phyloP scores from a whole-genome alignment of 2,797 vertebrate genomes.

The Characodon lateralis region DNA sequence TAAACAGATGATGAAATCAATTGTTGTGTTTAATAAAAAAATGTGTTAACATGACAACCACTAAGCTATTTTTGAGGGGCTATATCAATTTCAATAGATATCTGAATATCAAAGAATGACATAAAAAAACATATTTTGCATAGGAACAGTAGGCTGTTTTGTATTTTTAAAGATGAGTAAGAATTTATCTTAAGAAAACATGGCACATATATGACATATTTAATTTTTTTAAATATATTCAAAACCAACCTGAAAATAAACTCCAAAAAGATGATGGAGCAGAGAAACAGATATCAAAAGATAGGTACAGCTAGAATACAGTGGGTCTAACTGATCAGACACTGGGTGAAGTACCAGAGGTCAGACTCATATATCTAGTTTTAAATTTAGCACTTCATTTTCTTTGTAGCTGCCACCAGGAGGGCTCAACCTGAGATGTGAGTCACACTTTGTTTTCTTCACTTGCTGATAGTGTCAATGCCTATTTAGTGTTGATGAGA shows the following conservation, averaged over 20 bases:
- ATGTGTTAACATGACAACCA: constrained; percentile 30
- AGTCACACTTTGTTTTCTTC: constrained; percentile 10
- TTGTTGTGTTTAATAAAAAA: constrained; percentile 30
- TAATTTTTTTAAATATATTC: background rate
- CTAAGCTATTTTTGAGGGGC: constrained; percentile 15
- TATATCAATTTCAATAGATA: constrained; percentile 10
- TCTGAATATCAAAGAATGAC: constrained; percentile 3
- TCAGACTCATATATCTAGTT: constrained; percentile 18
- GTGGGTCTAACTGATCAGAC: constrained; percentile 22
- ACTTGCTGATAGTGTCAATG: constrained; percentile 17
- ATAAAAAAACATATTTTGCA: background rate
- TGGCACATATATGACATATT: background rate
- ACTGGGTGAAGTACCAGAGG: background rate
- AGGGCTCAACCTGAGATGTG: background rate
- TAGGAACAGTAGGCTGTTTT: background rate
- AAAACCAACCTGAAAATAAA: background rate
- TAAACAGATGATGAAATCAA: constrained; percentile 33
- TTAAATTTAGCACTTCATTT: constrained; percentile 27
- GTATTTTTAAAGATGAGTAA: background rate
- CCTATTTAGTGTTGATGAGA: constrained; percentile 10
- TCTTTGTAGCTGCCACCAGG: constrained; percentile 15
- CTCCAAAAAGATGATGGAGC: background rate
- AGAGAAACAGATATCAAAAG: constrained; percentile 5
- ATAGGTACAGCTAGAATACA: background rate
- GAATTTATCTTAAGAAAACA: background rate